These are phyloP conservation scores for Anagrus nilaparvatae DNA, from an alignment of 1,140 invertebrate species.

Conservation along the genomic window DNA sequence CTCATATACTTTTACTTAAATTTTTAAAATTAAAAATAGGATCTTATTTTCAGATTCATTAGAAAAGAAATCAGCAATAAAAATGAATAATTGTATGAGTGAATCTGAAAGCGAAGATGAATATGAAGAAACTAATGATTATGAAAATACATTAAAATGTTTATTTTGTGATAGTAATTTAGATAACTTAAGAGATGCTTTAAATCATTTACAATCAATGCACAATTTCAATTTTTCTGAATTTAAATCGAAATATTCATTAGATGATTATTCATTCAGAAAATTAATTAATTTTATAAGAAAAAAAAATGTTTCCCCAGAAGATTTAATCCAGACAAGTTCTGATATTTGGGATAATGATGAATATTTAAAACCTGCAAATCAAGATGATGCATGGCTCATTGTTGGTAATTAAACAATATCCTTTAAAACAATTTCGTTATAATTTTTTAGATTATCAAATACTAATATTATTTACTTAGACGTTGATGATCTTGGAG, in stretches of 20 bases:
- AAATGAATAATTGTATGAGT: constrained; percentile 25
- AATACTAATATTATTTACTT: constrained; percentile 11
- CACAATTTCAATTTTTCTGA: constrained; percentile 63
- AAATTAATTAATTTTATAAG: constrained; percentile 83
- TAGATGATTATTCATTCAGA: constrained; percentile 80
- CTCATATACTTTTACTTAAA: no score
- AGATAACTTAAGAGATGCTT: constrained; percentile 32
- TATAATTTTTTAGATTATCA: background rate
- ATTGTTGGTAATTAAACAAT: constrained; percentile 58
- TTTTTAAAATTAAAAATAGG: no score
- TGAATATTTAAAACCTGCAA: constrained; percentile 66
- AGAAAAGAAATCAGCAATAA: no score
- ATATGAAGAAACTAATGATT: constrained; percentile 42
- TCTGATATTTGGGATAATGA: constrained; percentile 60
- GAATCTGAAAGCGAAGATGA: constrained; percentile 41
- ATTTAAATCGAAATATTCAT: constrained; percentile 56
- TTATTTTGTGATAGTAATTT: constrained; percentile 46
- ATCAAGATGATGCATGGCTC: constrained; percentile 70
- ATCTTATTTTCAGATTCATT: no score
- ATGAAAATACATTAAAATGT: constrained; percentile 35
- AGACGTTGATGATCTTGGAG: constrained; percentile 42
- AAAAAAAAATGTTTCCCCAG: constrained; percentile 46
- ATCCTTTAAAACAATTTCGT: background rate
- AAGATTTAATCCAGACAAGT: constrained; percentile 44
- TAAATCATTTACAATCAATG: constrained; percentile 40